Conservation (phyloP, 1,140 invertebrate genomes). For the Drosophila kikkawai region DNA sequence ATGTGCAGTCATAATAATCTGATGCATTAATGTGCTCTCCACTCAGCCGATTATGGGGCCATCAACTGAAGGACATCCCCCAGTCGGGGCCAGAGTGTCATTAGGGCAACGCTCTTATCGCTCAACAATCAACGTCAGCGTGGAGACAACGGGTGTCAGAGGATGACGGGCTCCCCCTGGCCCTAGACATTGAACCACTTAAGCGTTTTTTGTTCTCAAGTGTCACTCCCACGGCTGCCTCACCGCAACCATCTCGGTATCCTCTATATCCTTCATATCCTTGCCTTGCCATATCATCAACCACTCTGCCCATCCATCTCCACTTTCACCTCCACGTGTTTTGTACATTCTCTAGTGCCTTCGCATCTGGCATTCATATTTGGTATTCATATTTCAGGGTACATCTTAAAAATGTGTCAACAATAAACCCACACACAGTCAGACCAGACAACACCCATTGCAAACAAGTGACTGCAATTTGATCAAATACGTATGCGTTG, state of each 20-base stretch:
- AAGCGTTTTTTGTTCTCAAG: conserved; percentile 63
- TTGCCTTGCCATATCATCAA: conserved; percentile 19
- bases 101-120: conserved; percentile 63
- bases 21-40: conserved; percentile 39
- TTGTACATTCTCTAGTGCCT: conserved; percentile 44
- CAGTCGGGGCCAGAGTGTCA: conserved; percentile 39
- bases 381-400: conserved; percentile 52
- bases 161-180: conserved; percentile 2
- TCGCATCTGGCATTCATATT: conserved; percentile 28
- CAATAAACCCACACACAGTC: conserved; percentile 47
- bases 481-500: conserved; percentile 58
- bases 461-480: conserved; percentile 59
- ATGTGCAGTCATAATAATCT: conserved; percentile 9
- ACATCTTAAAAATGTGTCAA: conserved; percentile 63
- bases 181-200: conserved; percentile 36
- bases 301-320: conserved; percentile 18
- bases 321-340: conserved; percentile 28
- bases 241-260: conserved; percentile 1
- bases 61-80: conserved; percentile 35
- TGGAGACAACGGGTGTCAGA: background rate
- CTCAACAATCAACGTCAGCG: conserved; percentile 62
- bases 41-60: conserved; percentile 42
- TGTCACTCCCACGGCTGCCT: conserved; percentile 36
- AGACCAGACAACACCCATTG: conserved; percentile 6
- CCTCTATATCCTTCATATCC: background rate